Evolutionary conservation across 2,888 invertebrate genomes (phyloP), one percentile per base, ranked within the genome.

Genomic region (Sericinus montela): DNA sequence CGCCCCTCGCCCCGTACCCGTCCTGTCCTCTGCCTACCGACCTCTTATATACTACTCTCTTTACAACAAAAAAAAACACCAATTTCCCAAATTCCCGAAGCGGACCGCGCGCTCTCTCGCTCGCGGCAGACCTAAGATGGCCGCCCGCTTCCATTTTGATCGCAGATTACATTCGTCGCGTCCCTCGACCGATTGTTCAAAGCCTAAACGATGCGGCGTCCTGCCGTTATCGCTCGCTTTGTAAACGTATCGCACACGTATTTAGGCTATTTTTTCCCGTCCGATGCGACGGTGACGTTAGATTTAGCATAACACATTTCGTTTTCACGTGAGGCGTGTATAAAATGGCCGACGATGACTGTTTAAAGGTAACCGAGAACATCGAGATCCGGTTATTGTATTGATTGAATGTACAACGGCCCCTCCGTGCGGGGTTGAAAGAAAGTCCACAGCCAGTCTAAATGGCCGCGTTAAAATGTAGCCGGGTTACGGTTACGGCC

Each of bases 11-110:
- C 52, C 63, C 61, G 63, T 70, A 62, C 63, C 65, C 58, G 58
- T 72, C 68, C 76, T 75, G 78, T 79, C 78, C 80, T 76, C 80
- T 79, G 78, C 80, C 83, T 78, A 81, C 83, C 83, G 78, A 81
- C 83, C 85, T 85, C 84, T 83, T 85, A 84, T 85, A 86, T 84
- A 88, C 83, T 86, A 85, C 85, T 85, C 85, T 86, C 85, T 88
- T 86, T 84, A 85, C 80, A 85, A 84, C 82, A 87, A 81, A 86
- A 87, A 79, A 65, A 75, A 87, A 86, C 84, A 83, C 86, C 84
- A 84, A 85, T 85, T 86, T 87, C 85, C 85, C 86, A 83, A 87
- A 86, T 85, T 84, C 82, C 85, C 83, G 85, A 78, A 78, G 80
- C 81, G 80, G 81, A 72, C 79, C 77, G 73, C 72, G 61, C 70